These are phyloP conservation scores for Micrasema longulum DNA, from an alignment of 1,140 invertebrate genomes.

Conservation along the genomic window DNA sequence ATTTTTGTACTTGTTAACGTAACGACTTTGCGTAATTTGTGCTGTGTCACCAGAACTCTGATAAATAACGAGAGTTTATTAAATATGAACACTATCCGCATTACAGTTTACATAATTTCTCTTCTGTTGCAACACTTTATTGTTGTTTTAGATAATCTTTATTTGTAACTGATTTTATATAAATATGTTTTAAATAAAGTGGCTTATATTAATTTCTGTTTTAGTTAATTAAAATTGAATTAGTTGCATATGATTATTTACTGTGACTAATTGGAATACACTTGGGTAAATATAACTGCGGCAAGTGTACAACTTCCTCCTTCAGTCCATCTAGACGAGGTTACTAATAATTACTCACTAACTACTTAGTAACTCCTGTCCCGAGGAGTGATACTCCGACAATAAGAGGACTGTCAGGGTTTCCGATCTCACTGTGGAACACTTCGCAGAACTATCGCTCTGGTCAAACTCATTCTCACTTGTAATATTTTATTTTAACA, in stretches of 20 bases:
- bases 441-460: too few species aligned
- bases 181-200: constrained; percentile 30
- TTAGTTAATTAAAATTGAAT: constrained; percentile 5
- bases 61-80: background rate
- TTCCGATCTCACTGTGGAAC: background rate
- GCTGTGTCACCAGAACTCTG: background rate
- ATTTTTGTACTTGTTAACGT: constrained; percentile 33
- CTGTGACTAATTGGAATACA: too few species aligned
- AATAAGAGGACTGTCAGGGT: background rate
- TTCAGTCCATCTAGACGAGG: too few species aligned
- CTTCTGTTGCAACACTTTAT: constrained; percentile 25
- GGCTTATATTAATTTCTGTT: constrained; percentile 27
- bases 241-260: too few species aligned
- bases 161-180: constrained; percentile 27
- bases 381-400: too few species aligned
- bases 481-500: too few species aligned
- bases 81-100: too few species aligned
- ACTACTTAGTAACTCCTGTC: too few species aligned
- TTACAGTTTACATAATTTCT: constrained; percentile 3
- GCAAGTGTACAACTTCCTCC: too few species aligned
- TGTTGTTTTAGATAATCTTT: constrained; percentile 35
- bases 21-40: background rate
- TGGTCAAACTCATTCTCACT: too few species aligned
- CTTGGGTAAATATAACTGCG: too few species aligned
- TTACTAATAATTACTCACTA: too few species aligned